These are phyloP conservation scores for Carlito syrichta DNA, from an alignment of 2,113 vertebrate genomes.

Conservation along the genomic window DNA sequence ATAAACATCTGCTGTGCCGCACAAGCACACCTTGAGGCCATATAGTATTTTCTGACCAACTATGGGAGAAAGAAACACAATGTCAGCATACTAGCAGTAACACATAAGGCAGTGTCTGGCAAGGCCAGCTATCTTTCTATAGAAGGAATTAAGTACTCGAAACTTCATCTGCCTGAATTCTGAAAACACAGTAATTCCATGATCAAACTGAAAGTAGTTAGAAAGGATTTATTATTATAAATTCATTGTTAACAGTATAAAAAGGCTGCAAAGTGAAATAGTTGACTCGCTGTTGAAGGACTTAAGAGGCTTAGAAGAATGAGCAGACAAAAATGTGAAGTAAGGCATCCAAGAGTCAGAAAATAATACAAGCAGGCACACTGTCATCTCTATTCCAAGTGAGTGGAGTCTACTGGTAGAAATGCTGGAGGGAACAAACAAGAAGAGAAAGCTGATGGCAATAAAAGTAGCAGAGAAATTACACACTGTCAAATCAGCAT, in stretches of 20 bases:
- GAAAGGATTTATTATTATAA: constrained; percentile 36
- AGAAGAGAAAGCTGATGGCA: not conserved
- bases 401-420: not conserved
- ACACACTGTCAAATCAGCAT: not conserved
- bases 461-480: not conserved
- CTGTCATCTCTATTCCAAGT: constrained; percentile 36
- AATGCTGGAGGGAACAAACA: constrained; percentile 23
- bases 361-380: constrained; percentile 4
- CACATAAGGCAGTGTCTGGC: constrained; percentile 9
- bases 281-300: constrained; percentile 12
- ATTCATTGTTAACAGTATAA: constrained; percentile 21
- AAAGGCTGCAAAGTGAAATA: not conserved
- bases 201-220: constrained; percentile 48
- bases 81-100: constrained; percentile 53
- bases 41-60: constrained; percentile 97
- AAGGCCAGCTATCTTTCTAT: constrained; percentile 50
- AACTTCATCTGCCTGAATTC: constrained; percentile 58
- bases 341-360: constrained; percentile 1
- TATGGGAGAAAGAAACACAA: constrained; percentile 75
- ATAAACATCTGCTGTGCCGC: constrained; percentile 95
- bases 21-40: constrained; percentile 99
- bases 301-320: not conserved
- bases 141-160: constrained; percentile 40
- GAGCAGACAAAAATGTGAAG: not conserved
- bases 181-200: constrained; percentile 44